Conservation (phyloP, 2,113 vertebrate genomes). For the Otolemur garnettii region DNA sequence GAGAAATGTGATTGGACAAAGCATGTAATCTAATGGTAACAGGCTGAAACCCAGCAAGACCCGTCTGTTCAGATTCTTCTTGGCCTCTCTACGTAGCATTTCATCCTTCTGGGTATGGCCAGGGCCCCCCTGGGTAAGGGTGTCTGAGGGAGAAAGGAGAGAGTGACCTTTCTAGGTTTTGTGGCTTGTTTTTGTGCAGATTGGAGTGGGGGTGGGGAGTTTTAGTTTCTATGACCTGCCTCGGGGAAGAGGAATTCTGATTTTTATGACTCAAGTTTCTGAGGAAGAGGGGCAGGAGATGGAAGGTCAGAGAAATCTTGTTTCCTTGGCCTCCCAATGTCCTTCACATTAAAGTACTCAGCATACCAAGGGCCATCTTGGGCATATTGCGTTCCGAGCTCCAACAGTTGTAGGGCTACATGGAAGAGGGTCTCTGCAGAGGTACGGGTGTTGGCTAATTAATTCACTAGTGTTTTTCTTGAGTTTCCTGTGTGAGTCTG, state of each 20-base stretch:
- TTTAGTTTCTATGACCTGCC: background rate
- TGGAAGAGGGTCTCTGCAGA: background rate
- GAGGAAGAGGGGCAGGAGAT: background rate
- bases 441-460: background rate
- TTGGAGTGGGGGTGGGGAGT: too few species aligned
- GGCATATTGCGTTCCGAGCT: background rate
- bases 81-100: background rate
- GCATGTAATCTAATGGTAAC: background rate
- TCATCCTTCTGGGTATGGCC: background rate
- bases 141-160: background rate
- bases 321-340: background rate
- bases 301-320: background rate
- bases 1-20: background rate
- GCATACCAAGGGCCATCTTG: background rate
- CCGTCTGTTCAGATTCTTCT: background rate
- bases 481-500: background rate
- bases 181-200: background rate
- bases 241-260: background rate
- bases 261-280: background rate
- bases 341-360: background rate
- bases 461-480: background rate
- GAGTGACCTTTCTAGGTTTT: background rate
- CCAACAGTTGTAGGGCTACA: background rate
- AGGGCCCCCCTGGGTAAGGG: background rate
- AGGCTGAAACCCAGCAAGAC: background rate